Conservation (phyloP, 2,113 vertebrate genomes). For the Lepisosteus osseus region DNA sequence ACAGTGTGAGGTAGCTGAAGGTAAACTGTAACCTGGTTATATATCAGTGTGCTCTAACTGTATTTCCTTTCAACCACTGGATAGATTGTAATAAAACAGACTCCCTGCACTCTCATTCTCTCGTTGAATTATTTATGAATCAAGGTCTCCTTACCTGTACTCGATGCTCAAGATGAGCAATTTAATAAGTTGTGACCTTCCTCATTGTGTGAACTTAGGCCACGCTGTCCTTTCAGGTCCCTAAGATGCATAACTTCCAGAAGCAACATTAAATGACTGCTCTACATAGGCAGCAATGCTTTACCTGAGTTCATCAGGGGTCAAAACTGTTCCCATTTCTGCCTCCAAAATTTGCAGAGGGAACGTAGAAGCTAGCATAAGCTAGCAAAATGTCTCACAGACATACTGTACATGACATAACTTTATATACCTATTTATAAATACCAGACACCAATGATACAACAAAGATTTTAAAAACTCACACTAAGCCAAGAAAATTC, state of each 20-base stretch:
- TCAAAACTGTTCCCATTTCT: too few relatives aligned
- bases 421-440: too few relatives aligned
- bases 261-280: neutral
- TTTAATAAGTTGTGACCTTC: conserved; percentile 1
- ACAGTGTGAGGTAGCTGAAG: neutral
- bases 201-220: neutral
- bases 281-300: neutral
- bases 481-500: too few relatives aligned
- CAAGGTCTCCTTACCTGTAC: neutral
- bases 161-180: neutral
- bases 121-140: conserved; percentile 3
- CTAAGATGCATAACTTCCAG: neutral
- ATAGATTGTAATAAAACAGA: conserved; percentile 3
- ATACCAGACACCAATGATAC: too few relatives aligned
- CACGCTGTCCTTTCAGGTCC: neutral
- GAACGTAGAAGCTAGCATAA: too few relatives aligned
- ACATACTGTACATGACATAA: too few relatives aligned
- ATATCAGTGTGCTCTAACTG: neutral
- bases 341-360: too few relatives aligned
- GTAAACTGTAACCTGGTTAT: neutral
- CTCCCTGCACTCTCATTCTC: neutral
- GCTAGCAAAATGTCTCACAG: too few relatives aligned
- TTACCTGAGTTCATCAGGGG: neutral
- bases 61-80: neutral
- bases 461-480: too few relatives aligned